Percentiles rank a stretch among this genome's conserved stretches.
Evolutionary conservation across 2,113 vertebrate species (phyloP).

Genomic region (Periophthalmodon schlosseri): DNA sequence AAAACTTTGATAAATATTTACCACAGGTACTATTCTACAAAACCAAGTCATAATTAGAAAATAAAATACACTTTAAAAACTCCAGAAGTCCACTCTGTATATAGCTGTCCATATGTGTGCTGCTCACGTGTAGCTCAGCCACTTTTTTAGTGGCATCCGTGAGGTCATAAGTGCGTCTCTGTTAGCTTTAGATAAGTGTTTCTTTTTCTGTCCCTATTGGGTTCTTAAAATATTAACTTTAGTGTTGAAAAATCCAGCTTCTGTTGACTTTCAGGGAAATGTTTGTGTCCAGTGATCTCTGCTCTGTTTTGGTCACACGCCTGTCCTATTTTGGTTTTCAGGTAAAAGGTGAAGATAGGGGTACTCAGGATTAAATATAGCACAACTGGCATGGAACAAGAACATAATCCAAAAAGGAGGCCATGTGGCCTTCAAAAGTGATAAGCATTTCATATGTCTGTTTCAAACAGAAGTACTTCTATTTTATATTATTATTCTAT

Average conservation of each 20-base stretch:
- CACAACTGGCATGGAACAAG: too few relatives aligned
- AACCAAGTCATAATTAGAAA: too few relatives aligned
- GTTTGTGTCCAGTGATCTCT: not conserved
- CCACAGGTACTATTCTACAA: too few relatives aligned
- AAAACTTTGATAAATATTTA: too few relatives aligned
- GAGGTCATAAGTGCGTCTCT: not conserved
- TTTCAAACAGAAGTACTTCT: too few relatives aligned
- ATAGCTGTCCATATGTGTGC: not conserved
- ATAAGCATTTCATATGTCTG: too few relatives aligned
- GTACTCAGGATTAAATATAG: not conserved
- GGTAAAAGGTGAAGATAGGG: not conserved
- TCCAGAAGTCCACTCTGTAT: too few relatives aligned
- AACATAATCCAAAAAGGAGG: too few relatives aligned
- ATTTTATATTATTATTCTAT: too few relatives aligned
- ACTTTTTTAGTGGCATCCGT: not conserved
- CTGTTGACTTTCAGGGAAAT: not conserved
- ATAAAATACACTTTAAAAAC: too few relatives aligned
- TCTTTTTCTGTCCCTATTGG: slow-evolving; percentile 22
- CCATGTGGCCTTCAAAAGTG: too few relatives aligned
- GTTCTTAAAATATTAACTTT: slow-evolving; percentile 36
- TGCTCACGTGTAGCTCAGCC: not conserved
- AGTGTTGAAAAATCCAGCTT: not conserved
- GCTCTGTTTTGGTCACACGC: not conserved
- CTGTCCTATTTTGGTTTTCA: not conserved
- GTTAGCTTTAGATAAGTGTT: slow-evolving; percentile 46